Percentiles rank a stretch among this genome's conserved stretches.
These are phyloP conservation scores for Syndactyla subalaris DNA, from an alignment of 2,797 vertebrate species.

Conservation along the genomic window DNA sequence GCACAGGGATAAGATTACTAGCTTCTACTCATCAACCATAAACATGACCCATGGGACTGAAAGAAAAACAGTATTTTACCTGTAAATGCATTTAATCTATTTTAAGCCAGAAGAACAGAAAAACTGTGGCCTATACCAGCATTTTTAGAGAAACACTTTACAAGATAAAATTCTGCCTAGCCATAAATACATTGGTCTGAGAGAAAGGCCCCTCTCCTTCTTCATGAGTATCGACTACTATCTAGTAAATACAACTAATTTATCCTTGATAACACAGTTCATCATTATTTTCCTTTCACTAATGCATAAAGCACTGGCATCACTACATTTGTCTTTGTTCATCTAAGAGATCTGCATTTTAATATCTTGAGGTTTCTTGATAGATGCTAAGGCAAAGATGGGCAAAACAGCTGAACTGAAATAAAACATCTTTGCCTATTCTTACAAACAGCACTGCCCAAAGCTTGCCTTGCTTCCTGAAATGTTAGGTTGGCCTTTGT, in stretches of 20 bases:
- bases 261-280: neutral
- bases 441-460: neutral
- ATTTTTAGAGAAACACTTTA: neutral
- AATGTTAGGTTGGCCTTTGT: neutral
- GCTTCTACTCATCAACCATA: neutral
- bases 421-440: neutral
- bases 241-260: neutral
- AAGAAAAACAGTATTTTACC: neutral
- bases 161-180: neutral
- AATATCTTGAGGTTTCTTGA: neutral
- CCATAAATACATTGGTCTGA: neutral
- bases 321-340: neutral
- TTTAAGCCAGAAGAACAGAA: neutral
- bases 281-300: neutral
- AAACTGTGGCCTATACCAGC: rapidly evolving
- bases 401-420: neutral
- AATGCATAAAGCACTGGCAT: neutral
- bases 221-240: neutral
- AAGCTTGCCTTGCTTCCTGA: neutral
- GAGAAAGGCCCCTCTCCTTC: neutral
- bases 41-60: neutral
- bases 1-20: neutral
- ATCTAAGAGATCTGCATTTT: neutral
- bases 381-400: neutral
- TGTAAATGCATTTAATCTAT: neutral